phyloP scores from a whole-genome alignment of 1,140 invertebrate species.

The Thaumatotibia leucotreta region DNA sequence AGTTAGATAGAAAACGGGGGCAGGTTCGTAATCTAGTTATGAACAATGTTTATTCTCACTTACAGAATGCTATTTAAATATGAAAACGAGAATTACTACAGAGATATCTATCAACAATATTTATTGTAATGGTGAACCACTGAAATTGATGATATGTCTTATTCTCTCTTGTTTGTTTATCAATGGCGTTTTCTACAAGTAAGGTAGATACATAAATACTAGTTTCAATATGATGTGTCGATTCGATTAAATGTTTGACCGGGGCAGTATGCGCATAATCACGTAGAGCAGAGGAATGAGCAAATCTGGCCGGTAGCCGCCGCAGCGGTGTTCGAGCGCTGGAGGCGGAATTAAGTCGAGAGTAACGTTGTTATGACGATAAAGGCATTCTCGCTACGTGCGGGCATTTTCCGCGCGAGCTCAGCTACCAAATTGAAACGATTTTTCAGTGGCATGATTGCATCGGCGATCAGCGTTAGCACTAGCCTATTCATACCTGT shows the following conservation, averaged over 20 bases:
- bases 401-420: constrained; percentile 49
- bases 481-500: constrained; percentile 45
- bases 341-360: constrained; percentile 63
- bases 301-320: constrained; percentile 35
- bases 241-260: not conserved
- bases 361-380: constrained; percentile 64
- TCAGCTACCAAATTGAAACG: constrained; percentile 57
- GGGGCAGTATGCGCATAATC: not conserved
- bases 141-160: no score
- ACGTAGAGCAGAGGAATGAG: constrained; percentile 51
- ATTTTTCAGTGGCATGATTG: constrained; percentile 66
- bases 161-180: no score
- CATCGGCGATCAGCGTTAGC: constrained; percentile 55
- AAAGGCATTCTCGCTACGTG: constrained; percentile 52
- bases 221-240: no score
- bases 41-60: no score
- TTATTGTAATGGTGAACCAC: no score
- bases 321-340: constrained; percentile 29
- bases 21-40: no score
- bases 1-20: no score
- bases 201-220: no score
- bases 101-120: no score
- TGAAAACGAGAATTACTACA: no score
- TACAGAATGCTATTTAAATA: no score
- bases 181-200: no score